Base-by-base conservation (phyloP, 2,888 invertebrate genomes). In the Trissolcus brochymenae region DNA sequence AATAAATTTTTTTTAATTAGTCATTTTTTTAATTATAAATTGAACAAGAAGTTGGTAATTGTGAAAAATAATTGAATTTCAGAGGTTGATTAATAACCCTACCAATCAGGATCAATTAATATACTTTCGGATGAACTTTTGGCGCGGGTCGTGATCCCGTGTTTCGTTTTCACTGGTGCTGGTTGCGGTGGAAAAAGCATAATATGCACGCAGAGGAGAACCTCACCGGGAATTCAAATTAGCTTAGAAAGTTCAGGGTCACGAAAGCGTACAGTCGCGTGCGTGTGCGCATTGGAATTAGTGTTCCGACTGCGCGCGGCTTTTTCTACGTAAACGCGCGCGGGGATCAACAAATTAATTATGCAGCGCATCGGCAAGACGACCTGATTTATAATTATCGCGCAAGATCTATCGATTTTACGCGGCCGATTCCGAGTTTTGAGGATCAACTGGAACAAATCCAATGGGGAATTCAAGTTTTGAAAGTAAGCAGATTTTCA, bases 231-330 rank as follows among this genome's bases (percentile, higher is more conserved):
- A 87, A 87, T 87, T 86, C 84, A 81, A 85, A 84, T 83, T 82
- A 83, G 83, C 83, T 82, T 83, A 85, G 84, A 87, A 85, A 87
- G 86, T 86, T 87, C 86, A 86, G 82, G 86, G 85, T 86, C 86
- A 83, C 70, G 76, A 73, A 79, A 79, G 71, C 79, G 73, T 80
- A 76, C 74, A 78, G 80, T 80, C 60, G 78, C 76, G 79, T 81
- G 80, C 80, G 81, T 80, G 78, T 60, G 60, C 61, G 72, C 73
- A 79, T 79, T 78, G 43, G 71, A 35, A 25, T 78, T 65, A 70
- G 73, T 65, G 6, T 25, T 25, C 6, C 4, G 6, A 25, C 25
- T 25, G 25, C 25, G 6, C 25, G 25, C 25, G 4, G 61, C 55
- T 66, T n/a, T n/a, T n/a, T 68, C 57, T 54, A 60, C 78, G 72